phyloP scores from a whole-genome alignment of 1,140 invertebrate species.

The Papilio glaucus region DNA sequence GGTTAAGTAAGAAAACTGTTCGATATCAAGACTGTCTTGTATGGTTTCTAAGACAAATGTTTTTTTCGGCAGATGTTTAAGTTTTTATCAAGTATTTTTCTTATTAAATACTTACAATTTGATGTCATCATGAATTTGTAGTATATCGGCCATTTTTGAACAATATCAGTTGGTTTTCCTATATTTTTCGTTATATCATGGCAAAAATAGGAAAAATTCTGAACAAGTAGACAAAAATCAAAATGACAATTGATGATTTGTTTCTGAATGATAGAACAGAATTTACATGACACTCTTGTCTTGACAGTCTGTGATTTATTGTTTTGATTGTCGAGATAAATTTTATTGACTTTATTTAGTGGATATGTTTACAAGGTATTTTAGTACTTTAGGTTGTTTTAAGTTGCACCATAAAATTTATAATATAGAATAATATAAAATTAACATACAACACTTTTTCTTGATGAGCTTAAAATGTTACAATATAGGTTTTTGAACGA shows the following conservation, averaged over 20 bases:
- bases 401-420: not conserved
- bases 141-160: slow-evolving; percentile 71
- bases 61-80: slow-evolving; percentile 32
- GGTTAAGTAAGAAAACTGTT: slow-evolving; percentile 3
- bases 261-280: slow-evolving; percentile 3
- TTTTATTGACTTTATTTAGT: not conserved
- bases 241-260: slow-evolving; percentile 25
- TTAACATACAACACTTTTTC: not conserved
- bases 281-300: slow-evolving; percentile 44
- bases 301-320: slow-evolving; percentile 33
- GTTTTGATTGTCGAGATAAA: not conserved
- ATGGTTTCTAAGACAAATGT: slow-evolving; percentile 31
- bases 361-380: not conserved
- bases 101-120: slow-evolving; percentile 47
- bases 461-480: not conserved
- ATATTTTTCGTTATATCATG: slow-evolving; percentile 46
- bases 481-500: not conserved
- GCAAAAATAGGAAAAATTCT: slow-evolving; percentile 35
- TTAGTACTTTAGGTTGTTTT: not conserved
- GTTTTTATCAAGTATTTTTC: slow-evolving; percentile 17
- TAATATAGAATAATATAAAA: not conserved
- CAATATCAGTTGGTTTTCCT: slow-evolving; percentile 41
- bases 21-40: slow-evolving; percentile 6
- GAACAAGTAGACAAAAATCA: slow-evolving; percentile 9
- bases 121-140: slow-evolving; percentile 76